Percentiles rank a stretch among this genome's conserved stretches.
These are phyloP conservation scores for Trimorus sp. DNA, from an alignment of 2,888 invertebrate species.

Conservation along the genomic window DNA sequence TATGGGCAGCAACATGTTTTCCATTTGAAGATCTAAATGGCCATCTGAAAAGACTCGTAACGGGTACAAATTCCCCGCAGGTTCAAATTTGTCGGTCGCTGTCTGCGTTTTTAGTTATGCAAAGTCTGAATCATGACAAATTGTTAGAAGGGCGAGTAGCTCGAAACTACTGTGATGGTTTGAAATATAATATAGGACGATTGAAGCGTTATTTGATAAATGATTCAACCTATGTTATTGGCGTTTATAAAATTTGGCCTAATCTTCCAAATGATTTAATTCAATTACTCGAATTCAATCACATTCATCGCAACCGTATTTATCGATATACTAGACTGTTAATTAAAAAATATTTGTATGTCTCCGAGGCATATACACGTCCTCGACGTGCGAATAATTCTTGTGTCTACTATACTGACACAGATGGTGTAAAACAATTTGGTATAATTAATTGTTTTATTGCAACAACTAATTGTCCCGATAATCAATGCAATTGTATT, in stretches of 20 bases:
- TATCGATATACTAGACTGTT: no score
- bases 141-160: slow-evolving; percentile 14
- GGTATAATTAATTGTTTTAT: neutral
- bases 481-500: neutral
- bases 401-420: neutral
- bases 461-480: neutral
- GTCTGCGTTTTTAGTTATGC: slow-evolving; percentile 32
- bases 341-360: no score
- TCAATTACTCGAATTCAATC: no score
- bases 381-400: neutral
- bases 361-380: no score
- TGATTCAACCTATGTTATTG: slow-evolving; percentile 18
- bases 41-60: slow-evolving; percentile 28
- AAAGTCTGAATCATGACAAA: slow-evolving; percentile 23
- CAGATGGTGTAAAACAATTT: neutral
- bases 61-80: slow-evolving; percentile 33
- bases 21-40: slow-evolving; percentile 46
- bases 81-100: slow-evolving; percentile 32
- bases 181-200: slow-evolving; percentile 32
- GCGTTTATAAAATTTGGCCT: neutral
- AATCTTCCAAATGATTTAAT: no score
- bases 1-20: slow-evolving; percentile 35
- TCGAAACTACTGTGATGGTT: neutral
- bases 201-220: slow-evolving; percentile 18
- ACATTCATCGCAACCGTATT: no score